Base-by-base conservation (phyloP, 2,113 vertebrate genomes). In the Trichomycterus rosablanca region DNA sequence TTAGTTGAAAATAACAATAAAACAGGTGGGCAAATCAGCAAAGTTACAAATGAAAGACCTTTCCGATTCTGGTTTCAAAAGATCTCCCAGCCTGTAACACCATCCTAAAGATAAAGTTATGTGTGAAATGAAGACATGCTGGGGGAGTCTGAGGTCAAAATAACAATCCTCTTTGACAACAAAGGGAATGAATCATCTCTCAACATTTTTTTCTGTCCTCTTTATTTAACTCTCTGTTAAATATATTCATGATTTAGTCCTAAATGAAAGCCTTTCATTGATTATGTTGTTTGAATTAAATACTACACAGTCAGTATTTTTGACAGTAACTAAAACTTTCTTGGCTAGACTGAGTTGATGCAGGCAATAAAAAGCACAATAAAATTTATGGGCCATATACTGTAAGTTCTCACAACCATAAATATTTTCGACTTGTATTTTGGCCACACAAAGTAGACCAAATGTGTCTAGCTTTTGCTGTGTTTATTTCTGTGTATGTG, bases 101-200 rank as follows among this genome's bases (percentile, higher is more conserved):
- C 6, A 7, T 19, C 11, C n/a, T 42, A 37, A 40, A 12, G n/a
- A 9, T 34, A 42, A 37, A 42, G 53, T 8, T 16, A 40, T 15
- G 22, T 42, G 35, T 12, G 20, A 56, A 40, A 20, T 26, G 53
- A 14, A 15, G 23, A 7, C 11, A 16, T 53, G 30, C 10, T 10
- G 15, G 37, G 23, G 14, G 53, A 56, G 42, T 40, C 42, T 42
- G 37, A n/a, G 53, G 22, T 56, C 20, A 42, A 40, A 42, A 56
- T 20, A 23, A 56, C 53, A 56, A 26, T 35, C n/a, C n/a, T 16
- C 53, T 56, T 37, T 11, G 42, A 22, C 53, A 42, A 40, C 35
- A 42, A 56, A 56, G 37, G 3, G 19, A 56, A 30, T 3, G 5
- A 37, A 42, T 24, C 37, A 24, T 14, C 18, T 64, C n/a, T n/a